Conservation (phyloP, 2,113 vertebrate species). For the Microcebus murinus region DNA sequence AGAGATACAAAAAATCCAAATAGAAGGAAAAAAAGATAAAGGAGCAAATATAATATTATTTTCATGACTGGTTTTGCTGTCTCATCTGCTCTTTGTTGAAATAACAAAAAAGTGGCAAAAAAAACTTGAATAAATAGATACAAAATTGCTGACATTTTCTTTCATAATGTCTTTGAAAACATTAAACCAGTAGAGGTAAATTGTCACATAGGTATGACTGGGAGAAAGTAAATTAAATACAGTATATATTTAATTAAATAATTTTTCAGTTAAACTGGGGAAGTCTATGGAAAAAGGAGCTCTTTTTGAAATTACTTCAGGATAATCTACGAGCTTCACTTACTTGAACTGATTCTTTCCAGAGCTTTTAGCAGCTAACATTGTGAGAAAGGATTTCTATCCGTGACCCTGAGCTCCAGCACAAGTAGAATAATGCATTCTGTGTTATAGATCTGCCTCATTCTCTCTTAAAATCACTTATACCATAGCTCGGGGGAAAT, state of each 20-base stretch:
- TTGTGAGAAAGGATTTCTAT: neutral
- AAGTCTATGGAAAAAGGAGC: neutral
- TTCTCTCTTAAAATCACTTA: constrained; percentile 3
- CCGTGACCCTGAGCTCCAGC: neutral
- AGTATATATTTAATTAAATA: constrained; percentile 5
- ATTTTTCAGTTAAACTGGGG: neutral
- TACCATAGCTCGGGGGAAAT: neutral
- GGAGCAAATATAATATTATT: neutral
- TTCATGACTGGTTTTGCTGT: neutral
- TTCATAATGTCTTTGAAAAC: neutral
- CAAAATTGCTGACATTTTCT: neutral
- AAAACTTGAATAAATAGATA: neutral
- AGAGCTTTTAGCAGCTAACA: neutral
- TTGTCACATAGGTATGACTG: neutral
- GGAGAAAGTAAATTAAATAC: neutral
- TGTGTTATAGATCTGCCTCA: neutral
- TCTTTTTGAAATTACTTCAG: neutral
- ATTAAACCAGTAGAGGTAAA: neutral
- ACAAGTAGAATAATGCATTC: neutral
- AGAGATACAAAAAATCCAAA: neutral
- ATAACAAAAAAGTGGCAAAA: neutral
- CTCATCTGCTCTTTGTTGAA: neutral
- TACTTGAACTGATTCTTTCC: neutral
- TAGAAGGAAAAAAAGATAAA: neutral
- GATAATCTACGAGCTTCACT: neutral